Base-by-base conservation (phyloP, 2,113 vertebrate genomes). In the Phodopus roborovskii region DNA sequence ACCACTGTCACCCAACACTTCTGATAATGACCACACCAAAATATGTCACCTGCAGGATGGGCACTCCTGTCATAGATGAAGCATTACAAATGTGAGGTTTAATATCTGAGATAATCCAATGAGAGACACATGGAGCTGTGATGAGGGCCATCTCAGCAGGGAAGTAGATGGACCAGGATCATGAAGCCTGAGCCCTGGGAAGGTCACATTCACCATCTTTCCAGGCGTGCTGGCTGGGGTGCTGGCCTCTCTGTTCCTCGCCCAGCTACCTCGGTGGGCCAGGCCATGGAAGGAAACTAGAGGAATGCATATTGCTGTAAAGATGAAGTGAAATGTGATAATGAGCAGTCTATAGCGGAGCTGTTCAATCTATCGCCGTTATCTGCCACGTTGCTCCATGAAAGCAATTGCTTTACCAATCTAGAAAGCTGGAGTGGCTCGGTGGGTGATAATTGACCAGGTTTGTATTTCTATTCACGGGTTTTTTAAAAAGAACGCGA, bases 281-380 rank as follows among this genome's bases (percentile, higher is more conserved):
- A 6, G 89, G 53, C 33, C 75, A 45, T 53, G 73, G 26, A 90
- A 95, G 97, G 97, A 97, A 87, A 75, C 93, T 0, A 17, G 71
- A 97, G 85, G 90, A 94, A 88, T 96, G 94, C 86, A 81, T 97
- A 96, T 93, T 90, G 95, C 96, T 94, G 70, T 70, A 94, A 97
- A 98, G 97, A 94, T 89, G 79, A 97, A 96, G 89, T 97, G 96
- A 96, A 97, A 97, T 83, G 88, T 98, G 97, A 94, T 97, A 96
- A 97, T 42, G 86, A 93, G 97, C 96, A 96, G 96, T 78, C 94
- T 97, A 77, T 33, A 88, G 92, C 53, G 95, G 93, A 94, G 88
- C 91, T 98, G 75, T 97, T 98, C 97, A 97, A 98, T 98, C 96
- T 97, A 19, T 93, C 85, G 60, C 82, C 66, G 83, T 90, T 97